These are phyloP conservation scores for Galeopterus variegatus DNA, from an alignment of 2,113 vertebrate species.

Conservation along the genomic window DNA sequence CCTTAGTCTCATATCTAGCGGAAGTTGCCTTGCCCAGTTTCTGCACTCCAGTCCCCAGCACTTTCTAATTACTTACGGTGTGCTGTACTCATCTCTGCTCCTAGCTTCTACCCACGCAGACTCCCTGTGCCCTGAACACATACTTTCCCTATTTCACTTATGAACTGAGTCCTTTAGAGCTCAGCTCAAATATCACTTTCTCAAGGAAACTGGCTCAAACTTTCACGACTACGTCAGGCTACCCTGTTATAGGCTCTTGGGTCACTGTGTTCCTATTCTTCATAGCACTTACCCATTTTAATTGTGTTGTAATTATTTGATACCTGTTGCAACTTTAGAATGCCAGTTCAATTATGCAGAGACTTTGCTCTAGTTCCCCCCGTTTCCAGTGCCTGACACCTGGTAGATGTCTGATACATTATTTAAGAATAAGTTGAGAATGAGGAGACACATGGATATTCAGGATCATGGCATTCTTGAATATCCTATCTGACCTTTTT, in stretches of 20 bases:
- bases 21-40: not conserved
- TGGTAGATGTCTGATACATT: not conserved
- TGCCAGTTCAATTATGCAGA: not conserved
- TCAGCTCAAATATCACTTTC: not conserved
- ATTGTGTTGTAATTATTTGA: not conserved
- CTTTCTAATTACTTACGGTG: not conserved
- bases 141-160: no score
- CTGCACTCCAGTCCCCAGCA: not conserved
- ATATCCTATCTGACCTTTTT: not conserved
- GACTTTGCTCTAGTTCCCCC: not conserved
- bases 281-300: not conserved
- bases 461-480: not conserved
- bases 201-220: not conserved
- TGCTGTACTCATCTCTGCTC: not conserved
- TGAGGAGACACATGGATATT: not conserved
- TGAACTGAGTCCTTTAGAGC: not conserved
- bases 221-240: not conserved
- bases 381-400: not conserved
- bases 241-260: not conserved
- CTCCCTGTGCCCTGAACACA: not conserved
- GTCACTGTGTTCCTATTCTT: not conserved
- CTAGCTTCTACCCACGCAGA: rapidly evolving
- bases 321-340: not conserved
- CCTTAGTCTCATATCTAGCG: not conserved
- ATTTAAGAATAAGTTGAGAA: not conserved